Evolutionary conservation across 2,113 vertebrate species (phyloP), one percentile per base, ranked within the genome.

Genomic region (Dermatemys mawii): DNA sequence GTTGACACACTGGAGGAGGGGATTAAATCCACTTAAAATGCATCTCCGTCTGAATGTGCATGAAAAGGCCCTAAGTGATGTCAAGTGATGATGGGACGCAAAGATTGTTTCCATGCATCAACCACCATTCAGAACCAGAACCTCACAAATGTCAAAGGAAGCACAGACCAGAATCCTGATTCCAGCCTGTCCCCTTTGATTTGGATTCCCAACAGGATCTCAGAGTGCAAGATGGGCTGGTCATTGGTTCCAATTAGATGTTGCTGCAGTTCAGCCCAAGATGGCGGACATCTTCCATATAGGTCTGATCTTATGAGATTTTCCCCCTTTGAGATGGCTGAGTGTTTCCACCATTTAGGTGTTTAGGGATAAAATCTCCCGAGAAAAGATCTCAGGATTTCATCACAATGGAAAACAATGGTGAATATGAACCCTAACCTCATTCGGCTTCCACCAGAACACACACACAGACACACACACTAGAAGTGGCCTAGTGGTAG

Each of bases 241-340:
- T 67, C 13, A 7, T n/a, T 35, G 35, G 86, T 94, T 88, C 32
- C 5, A 1, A 55, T 75, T 89, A 93, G 29, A 48, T 27, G 27
- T 5, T 29, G 1, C 54, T 29, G 54, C 6, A 19, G 82, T 92
- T 75, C 53, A 88, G 26, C 5, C 19, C n/a, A 75, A 88, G 4
- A 2, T 75, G 22, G 46, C 16, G 63, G 73, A 81, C 53, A 53
- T 27, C 10, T 6, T 4, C 10, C 0, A 0, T 14, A 16, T 50
- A 75, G 13, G 11, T 87, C 79, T 67, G 41, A 70, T n/a, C 60
- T 67, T 17, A 35, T 16, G 29, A n/a, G 32, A 63, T 70, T 70
- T 21, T 35, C 16, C 19, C 35, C 2, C 35, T n/a, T 67, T 38
- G 55, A 63, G 6, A 29, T 26, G 32, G 12, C 89, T 41, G 27